Base-by-base conservation (phyloP, 64 coral and sea anemone species). In the Montipora efflorescens region DNA sequence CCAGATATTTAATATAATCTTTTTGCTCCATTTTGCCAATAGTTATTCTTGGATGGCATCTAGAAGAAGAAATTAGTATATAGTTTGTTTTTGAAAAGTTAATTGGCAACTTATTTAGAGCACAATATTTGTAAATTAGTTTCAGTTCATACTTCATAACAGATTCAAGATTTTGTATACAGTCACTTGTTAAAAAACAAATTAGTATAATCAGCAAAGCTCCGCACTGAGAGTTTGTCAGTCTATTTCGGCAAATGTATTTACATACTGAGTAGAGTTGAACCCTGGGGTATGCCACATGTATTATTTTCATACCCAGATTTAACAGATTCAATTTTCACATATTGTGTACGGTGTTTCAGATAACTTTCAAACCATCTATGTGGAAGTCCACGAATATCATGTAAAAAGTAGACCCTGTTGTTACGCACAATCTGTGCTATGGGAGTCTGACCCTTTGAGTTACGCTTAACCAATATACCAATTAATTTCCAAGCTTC, bases 71-170 rank as follows among this genome's bases (percentile, higher is more conserved):
- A 51, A 82, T 25, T 43, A 80, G 19, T 49, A 64, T 57, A 55
- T 59, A 82, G 48, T 82, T 82, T 43, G 79, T 82, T 12, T 82
- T 82, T 64, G 49, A 22, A 64, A 59, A 64, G 79, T 55, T 82
- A 44, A 82, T 82, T 7, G 79, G 7, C 8, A 19, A 47, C 49
- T 53, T 82, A 59, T 82, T 55, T 59, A 14, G 5, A 23, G 49
- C 79, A 82, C 79, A 82, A 14, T 82, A 82, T 18, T 82, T 55
- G 58, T 59, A 82, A 8, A 82, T 82, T 9, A 23, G 48, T 58
- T 82, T 57, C 4, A 15, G 49, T 14, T 82, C 79, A 25, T 58
- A 19, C 5, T 82, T 82, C 79, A 82, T 82, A 59, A 82, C 79
- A 58, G 49, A 59, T 57, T 82, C 51, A 82, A 59, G 28, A 36